A percentile compares a stretch with the other conserved stretches of the same genome.
These are phyloP conservation scores for Brachyptera risi DNA, from an alignment of 2,888 invertebrate species.

Conservation along the genomic window DNA sequence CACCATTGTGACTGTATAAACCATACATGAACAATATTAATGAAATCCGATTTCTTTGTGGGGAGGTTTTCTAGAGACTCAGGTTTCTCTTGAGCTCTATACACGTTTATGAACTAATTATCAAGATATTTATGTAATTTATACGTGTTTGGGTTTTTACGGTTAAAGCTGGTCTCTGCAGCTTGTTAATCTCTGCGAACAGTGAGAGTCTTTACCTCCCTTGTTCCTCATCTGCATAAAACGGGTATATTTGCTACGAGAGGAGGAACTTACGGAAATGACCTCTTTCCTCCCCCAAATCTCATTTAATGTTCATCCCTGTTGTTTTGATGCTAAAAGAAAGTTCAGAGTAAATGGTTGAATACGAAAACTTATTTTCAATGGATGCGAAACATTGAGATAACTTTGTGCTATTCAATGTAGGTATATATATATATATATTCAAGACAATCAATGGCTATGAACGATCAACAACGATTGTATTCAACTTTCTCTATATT, in stretches of 20 bases:
- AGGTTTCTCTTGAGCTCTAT: too few relatives aligned
- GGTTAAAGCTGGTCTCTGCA: neutral
- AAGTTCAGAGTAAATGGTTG: neutral
- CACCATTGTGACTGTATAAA: too few relatives aligned
- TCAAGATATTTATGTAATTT: neutral
- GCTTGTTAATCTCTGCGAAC: neutral
- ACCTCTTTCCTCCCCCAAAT: neutral
- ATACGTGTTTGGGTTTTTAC: neutral
- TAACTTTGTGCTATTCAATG: too few relatives aligned
- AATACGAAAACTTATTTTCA: neutral
- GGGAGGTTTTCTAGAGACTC: too few relatives aligned
- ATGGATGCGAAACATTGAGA: too few relatives aligned
- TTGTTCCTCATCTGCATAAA: constrained; percentile 2
- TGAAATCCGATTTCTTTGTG: too few relatives aligned
- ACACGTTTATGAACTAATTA: neutral
- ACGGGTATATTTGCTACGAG: neutral
- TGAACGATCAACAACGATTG: too few relatives aligned
- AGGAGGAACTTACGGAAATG: constrained; percentile 11
- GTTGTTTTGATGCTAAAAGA: neutral
- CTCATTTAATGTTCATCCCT: constrained; percentile 3
- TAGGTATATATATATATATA: too few relatives aligned
- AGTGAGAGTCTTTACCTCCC: too few relatives aligned
- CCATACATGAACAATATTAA: too few relatives aligned
- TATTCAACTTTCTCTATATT: too few relatives aligned
- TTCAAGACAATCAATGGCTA: too few relatives aligned